Evolutionary conservation across 1,140 invertebrate species (phyloP).

Genomic region (Macrobrachium nipponense): DNA sequence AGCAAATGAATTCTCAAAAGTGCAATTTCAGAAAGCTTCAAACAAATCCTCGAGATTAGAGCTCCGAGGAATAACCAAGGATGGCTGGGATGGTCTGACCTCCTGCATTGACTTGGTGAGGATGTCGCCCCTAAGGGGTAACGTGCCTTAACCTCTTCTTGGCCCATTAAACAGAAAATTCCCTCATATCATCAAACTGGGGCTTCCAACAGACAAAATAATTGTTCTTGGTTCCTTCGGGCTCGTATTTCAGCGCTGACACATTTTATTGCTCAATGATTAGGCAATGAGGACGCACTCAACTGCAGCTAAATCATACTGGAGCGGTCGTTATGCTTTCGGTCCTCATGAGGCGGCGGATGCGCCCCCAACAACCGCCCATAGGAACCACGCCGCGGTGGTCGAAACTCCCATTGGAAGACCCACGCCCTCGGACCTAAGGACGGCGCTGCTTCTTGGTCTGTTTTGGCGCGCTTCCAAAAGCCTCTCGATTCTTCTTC

Average conservation of each 20-base stretch:
- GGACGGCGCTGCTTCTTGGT: background rate
- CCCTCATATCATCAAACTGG: constrained; percentile 30
- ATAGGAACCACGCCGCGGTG: background rate
- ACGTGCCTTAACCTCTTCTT: constrained; percentile 16
- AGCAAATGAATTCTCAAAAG: constrained; percentile 46
- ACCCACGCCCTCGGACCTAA: background rate
- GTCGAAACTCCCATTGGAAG: background rate
- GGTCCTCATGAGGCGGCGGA: constrained; percentile 33
- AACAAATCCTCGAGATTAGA: background rate
- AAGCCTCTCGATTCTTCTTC: constrained; percentile 38
- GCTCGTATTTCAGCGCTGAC: constrained; percentile 44
- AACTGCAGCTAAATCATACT: constrained; percentile 47
- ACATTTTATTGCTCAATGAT: constrained; percentile 49
- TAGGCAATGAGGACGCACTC: constrained; percentile 46
- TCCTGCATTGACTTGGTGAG: background rate
- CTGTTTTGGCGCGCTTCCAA: background rate
- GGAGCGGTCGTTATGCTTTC: constrained; percentile 36
- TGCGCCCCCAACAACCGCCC: constrained; percentile 4
- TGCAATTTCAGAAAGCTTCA: constrained; percentile 30
- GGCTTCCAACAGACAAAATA: constrained; percentile 34
- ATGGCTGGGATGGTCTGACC: background rate
- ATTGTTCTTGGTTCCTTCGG: constrained; percentile 38
- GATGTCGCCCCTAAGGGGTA: constrained; percentile 3
- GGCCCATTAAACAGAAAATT: constrained; percentile 22
- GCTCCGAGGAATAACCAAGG: background rate